phyloP scores from a whole-genome alignment of 2,113 vertebrate genomes.

The Mesoclemmys tuberculata region DNA sequence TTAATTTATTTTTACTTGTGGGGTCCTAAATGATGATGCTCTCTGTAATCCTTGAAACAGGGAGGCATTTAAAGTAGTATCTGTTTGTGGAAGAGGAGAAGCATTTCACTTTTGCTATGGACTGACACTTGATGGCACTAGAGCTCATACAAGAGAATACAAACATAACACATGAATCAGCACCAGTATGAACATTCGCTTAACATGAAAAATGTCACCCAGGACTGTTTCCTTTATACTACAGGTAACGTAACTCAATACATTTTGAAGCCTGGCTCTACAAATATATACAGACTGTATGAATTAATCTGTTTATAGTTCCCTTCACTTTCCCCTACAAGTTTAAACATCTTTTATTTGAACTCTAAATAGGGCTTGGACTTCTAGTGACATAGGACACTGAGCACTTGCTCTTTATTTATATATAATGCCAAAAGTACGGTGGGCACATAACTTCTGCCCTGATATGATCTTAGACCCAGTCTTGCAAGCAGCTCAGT shows the following conservation, averaged over 20 bases:
- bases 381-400: accelerated
- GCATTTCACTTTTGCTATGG: accelerated
- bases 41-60: not conserved
- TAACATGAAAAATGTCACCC: not conserved
- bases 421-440: not conserved
- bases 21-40: not conserved
- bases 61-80: accelerated
- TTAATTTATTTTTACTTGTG: not conserved
- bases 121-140: conserved; percentile 47
- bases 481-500: not conserved
- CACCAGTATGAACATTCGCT: accelerated
- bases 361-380: not conserved
- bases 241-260: not conserved
- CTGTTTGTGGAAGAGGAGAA: not conserved
- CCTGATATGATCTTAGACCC: not conserved
- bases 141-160: accelerated
- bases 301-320: not conserved
- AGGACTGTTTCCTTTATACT: not conserved
- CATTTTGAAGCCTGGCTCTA: not conserved
- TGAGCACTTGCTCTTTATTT: not conserved
- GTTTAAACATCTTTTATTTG: not conserved
- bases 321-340: not conserved
- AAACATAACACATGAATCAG: not conserved
- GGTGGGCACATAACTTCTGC: accelerated
- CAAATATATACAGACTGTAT: not conserved